phyloP scores from a whole-genome alignment of 2,888 invertebrate species.

The Dioctria linearis region DNA sequence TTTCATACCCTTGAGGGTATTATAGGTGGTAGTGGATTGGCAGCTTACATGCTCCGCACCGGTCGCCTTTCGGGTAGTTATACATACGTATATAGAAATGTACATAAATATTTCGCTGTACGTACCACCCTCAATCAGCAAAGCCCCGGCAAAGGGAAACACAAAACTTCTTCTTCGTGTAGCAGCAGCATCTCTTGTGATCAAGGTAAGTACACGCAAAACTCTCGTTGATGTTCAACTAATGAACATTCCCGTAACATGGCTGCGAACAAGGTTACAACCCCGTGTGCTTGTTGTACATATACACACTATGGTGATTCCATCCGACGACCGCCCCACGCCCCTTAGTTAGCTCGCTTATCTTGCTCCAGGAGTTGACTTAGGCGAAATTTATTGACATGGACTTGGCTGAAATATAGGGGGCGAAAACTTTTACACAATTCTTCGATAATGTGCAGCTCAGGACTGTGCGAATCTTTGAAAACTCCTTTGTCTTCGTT shows the following conservation, averaged over 20 bases:
- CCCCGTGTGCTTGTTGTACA: constrained; percentile 8
- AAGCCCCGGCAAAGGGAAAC: background rate
- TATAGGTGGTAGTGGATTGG: background rate
- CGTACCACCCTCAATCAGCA: background rate
- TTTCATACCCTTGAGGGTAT: constrained; percentile 26
- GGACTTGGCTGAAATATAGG: constrained; percentile 9
- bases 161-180: constrained; percentile 16
- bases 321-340: background rate
- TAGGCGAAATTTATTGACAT: constrained; percentile 46
- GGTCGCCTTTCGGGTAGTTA: background rate
- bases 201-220: constrained; percentile 47
- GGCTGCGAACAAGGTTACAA: constrained; percentile 43
- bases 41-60: constrained; percentile 14
- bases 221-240: constrained; percentile 43
- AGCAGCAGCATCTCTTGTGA: constrained; percentile 26
- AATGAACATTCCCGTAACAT: constrained; percentile 50
- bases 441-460: constrained; percentile 9
- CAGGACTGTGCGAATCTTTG: constrained; percentile 2
- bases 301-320: background rate
- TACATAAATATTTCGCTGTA: too few species aligned
- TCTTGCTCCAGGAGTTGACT: background rate
- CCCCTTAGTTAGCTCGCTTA: background rate
- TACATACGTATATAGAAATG: too few species aligned
- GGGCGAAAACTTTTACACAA: constrained; percentile 46
- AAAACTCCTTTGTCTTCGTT: constrained; percentile 29